Evolutionary conservation across 2,888 invertebrate genomes (phyloP), one percentile per base, ranked within the genome.

Genomic region (Hedya salicella): DNA sequence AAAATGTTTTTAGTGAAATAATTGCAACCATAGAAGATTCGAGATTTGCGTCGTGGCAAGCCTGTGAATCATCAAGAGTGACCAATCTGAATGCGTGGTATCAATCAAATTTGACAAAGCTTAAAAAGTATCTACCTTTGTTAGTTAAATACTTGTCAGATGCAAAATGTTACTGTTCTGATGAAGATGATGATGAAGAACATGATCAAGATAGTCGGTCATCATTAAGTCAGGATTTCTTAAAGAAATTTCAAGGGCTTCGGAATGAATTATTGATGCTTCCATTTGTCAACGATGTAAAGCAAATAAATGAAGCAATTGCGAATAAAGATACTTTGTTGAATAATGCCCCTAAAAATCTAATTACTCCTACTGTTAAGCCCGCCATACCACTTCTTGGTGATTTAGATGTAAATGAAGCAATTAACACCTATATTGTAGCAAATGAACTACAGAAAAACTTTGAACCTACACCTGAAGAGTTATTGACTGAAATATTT

Each of bases 331-430:
- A 75, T 30, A 62, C 79, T 21, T 67, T 89, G 59, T 67, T 75
- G 62, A 70, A 85, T 68, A 90, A 85, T 78, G 89, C 91, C 21
- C 93, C 93, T n/a, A 39, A 68, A 25, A 64, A 83, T 54, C 75
- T 93, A 49, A 75, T 53, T 66, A 82, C 68, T 11, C 63, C 71
- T 53, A 73, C 68, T 49, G 68, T 64, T 42, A 83, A 79, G 70
- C 91, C 92, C 19, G 30, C 42, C 36, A 71, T 78, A 49, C 94
- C 94, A 57, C 75, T 85, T 19, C 73, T 93, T 56, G 92, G 93
- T 3, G 89, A 91, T 73, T 75, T 86, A 63, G 93, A 93, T 75
- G 93, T 93, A 0, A 83, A 81, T 19, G 73, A 83, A 67, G 87
- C 87, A 61, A 81, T 93, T 72, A 60, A 73, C 3, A 74, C 74